Conservation (phyloP, 2,888 invertebrate species). For the Eucriotettix oculatus region DNA sequence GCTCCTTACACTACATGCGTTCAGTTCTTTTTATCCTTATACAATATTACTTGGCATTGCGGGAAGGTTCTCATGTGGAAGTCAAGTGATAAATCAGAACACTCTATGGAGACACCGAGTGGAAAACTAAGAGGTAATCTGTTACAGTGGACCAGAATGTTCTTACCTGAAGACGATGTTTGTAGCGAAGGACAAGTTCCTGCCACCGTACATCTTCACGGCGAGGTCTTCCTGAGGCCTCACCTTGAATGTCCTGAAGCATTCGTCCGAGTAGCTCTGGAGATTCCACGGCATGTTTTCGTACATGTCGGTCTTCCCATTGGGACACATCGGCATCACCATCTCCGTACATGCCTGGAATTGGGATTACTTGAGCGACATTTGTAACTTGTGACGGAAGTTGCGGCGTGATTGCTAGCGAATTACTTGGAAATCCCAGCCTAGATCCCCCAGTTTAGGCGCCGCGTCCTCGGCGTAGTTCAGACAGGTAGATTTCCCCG, state of each 20-base stretch:
- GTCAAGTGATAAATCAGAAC: too few relatives aligned
- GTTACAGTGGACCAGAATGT: too few relatives aligned
- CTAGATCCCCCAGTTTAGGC: slow-evolving; percentile 40
- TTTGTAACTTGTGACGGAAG: not conserved
- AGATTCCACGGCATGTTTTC: slow-evolving; percentile 59
- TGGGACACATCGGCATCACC: slow-evolving; percentile 86
- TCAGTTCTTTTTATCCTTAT: too few relatives aligned
- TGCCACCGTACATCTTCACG: slow-evolving; percentile 64
- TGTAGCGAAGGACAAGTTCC: slow-evolving; percentile 39
- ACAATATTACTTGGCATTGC: too few relatives aligned
- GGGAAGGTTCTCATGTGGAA: too few relatives aligned
- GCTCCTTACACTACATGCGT: too few relatives aligned
- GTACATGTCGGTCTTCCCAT: slow-evolving; percentile 69
- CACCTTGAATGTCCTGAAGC: slow-evolving; percentile 51
- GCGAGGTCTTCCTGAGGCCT: slow-evolving; percentile 49
- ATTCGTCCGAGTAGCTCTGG: slow-evolving; percentile 42
- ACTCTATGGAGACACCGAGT: too few relatives aligned
- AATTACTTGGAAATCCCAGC: slow-evolving; percentile 69
- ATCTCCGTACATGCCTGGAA: slow-evolving; percentile 83
- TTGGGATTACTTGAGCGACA: not conserved
- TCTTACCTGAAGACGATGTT: slow-evolving; percentile 38
- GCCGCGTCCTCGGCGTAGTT: slow-evolving; percentile 39
- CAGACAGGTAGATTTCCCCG: slow-evolving; percentile 52
- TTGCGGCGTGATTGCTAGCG: not conserved
- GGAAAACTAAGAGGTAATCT: too few relatives aligned